Evolutionary conservation across 2,888 invertebrate genomes (phyloP).

Genomic region (Chrysina gloriosa): DNA sequence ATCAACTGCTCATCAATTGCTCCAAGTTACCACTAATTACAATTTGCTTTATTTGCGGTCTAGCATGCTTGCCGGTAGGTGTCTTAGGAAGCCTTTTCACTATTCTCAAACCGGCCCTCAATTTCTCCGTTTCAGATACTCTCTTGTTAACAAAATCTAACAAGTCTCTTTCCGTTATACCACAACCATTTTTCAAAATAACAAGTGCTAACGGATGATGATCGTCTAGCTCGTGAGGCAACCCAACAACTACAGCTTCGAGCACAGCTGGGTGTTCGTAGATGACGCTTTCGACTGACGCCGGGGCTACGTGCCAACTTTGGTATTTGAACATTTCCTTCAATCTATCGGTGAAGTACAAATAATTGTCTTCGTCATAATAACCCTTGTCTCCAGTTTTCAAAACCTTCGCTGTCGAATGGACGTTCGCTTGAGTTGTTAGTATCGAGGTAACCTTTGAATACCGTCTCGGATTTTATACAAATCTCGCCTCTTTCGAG

Average conservation of each 20-base stretch:
- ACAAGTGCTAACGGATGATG: slow-evolving; percentile 43
- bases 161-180: slow-evolving; percentile 35
- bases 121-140: slow-evolving; percentile 46
- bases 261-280: slow-evolving; percentile 76
- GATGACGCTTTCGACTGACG: slow-evolving; percentile 80
- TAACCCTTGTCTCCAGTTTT: slow-evolving; percentile 67
- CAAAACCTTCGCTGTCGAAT: slow-evolving; percentile 64
- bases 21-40: background rate
- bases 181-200: slow-evolving; percentile 15
- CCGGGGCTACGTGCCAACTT: slow-evolving; percentile 73
- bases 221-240: slow-evolving; percentile 68
- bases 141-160: slow-evolving; percentile 39
- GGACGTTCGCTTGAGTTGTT: slow-evolving; percentile 52
- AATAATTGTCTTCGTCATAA: slow-evolving; percentile 65
- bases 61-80: slow-evolving; percentile 44
- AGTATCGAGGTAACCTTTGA: slow-evolving; percentile 46
- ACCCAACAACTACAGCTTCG: slow-evolving; percentile 84
- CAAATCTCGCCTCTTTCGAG: slow-evolving; percentile 66
- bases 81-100: slow-evolving; percentile 46
- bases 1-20: background rate
- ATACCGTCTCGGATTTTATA: slow-evolving; percentile 58
- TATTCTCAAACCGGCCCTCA: slow-evolving; percentile 47
- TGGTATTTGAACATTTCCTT: slow-evolving; percentile 67
- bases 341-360: slow-evolving; percentile 64
- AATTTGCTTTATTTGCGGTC: slow-evolving; percentile 40